Percentiles rank a stretch among this genome's conserved stretches.
Evolutionary conservation across 2,888 invertebrate genomes (phyloP).

Genomic region (Oxytorus armatus): DNA sequence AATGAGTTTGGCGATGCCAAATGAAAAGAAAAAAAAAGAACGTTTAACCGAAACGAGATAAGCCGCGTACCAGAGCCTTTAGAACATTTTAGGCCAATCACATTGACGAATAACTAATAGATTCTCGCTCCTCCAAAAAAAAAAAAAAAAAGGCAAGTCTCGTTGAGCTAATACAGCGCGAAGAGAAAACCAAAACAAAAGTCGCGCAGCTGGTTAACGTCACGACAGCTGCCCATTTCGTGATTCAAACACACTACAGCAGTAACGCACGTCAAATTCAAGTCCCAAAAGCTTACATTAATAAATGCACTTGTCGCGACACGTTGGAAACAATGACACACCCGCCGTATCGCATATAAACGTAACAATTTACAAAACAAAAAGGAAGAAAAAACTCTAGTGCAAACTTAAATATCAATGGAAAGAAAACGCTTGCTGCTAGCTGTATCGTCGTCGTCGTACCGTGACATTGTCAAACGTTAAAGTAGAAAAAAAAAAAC

Average conservation of each 20-base stretch:
- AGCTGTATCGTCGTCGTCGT: slow-evolving; percentile 9
- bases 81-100: slow-evolving; percentile 52
- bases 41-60: slow-evolving; percentile 9
- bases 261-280: slow-evolving; percentile 28
- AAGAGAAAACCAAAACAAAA: slow-evolving; percentile 14
- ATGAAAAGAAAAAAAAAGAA: slow-evolving; percentile 9
- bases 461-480: slow-evolving; percentile 14
- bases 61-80: slow-evolving; percentile 59
- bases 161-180: background rate
- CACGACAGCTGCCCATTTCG: slow-evolving; percentile 17
- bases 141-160: slow-evolving; percentile 23
- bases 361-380: slow-evolving; percentile 63
- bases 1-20: slow-evolving; percentile 33
- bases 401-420: slow-evolving; percentile 64
- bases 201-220: background rate
- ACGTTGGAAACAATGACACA: slow-evolving; percentile 61
- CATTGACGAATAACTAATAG: slow-evolving; percentile 25
- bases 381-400: slow-evolving; percentile 45
- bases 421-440: background rate
- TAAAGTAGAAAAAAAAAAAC: slow-evolving; percentile 31
- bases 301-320: slow-evolving; percentile 66
- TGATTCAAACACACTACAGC: slow-evolving; percentile 10
- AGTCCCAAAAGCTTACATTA: slow-evolving; percentile 51
- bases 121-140: background rate
- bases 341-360: slow-evolving; percentile 50